phyloP scores from a whole-genome alignment of 2,888 invertebrate species.

The Caenorhabditis panamensis region DNA sequence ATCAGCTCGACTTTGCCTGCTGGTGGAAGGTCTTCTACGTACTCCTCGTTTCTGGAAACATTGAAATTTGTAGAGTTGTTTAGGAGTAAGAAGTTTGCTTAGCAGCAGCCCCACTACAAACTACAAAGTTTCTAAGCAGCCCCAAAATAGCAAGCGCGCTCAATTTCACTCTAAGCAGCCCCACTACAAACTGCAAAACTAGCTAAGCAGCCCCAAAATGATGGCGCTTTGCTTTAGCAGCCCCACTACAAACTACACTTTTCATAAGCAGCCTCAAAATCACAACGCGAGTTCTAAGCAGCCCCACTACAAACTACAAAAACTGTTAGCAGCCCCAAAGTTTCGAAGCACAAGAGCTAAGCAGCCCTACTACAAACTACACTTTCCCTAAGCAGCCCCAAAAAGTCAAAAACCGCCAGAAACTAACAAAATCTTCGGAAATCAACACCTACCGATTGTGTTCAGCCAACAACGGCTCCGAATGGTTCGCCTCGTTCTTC shows the following conservation, averaged over 20 bases:
- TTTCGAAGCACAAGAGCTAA: too few species aligned
- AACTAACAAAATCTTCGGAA: not conserved
- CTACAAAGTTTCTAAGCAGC: too few species aligned
- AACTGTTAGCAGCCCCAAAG: too few species aligned
- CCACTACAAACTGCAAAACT: too few species aligned
- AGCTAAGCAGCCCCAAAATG: too few species aligned
- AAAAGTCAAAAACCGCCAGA: not conserved
- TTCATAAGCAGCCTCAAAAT: not conserved
- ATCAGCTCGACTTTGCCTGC: conserved; percentile 72
- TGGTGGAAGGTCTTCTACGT: conserved; percentile 68
- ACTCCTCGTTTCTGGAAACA: conserved; percentile 45
- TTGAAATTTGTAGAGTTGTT: not conserved
- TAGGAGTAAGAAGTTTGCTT: too few species aligned
- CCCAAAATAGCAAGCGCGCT: not conserved
- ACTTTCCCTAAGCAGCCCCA: not conserved
- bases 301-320: too few species aligned
- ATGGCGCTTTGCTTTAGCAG: too few species aligned
- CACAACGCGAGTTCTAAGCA: too few species aligned
- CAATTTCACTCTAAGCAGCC: too few species aligned
- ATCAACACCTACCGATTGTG: conserved; percentile 38
- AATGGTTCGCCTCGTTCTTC: conserved; percentile 53
- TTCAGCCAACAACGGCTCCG: conserved; percentile 61
- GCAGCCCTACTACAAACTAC: not conserved
- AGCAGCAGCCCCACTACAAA: too few species aligned
- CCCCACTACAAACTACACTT: not conserved